These are phyloP conservation scores for Unio delphinus DNA, from an alignment of 2,888 invertebrate species.

Conservation along the genomic window DNA sequence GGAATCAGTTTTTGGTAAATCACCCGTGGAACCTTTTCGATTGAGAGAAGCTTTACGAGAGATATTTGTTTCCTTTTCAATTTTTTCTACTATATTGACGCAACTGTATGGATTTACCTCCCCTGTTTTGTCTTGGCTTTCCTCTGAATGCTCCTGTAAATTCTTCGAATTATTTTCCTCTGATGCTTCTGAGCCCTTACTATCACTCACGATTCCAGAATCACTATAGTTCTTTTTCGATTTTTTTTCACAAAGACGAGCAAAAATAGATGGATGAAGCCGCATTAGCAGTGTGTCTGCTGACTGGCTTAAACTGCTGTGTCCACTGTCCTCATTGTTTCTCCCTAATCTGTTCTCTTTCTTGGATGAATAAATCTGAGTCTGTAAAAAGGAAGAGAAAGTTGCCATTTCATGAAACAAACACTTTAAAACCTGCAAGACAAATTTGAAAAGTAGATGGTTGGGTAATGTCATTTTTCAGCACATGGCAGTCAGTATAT, in stretches of 20 bases:
- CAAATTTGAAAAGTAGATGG: too few relatives aligned
- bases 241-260: slow-evolving; percentile 15
- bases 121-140: not conserved
- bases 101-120: slow-evolving; percentile 40
- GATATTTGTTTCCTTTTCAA: slow-evolving; percentile 4
- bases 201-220: slow-evolving; percentile 28
- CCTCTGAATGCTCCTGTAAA: too few relatives aligned
- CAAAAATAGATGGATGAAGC: slow-evolving; percentile 27
- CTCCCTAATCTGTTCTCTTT: slow-evolving; percentile 8
- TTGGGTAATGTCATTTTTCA: too few relatives aligned
- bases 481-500: too few relatives aligned
- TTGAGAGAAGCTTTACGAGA: slow-evolving; percentile 17
- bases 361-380: slow-evolving; percentile 16
- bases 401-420: too few relatives aligned
- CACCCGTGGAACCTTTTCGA: slow-evolving; percentile 10
- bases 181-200: slow-evolving; percentile 18
- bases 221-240: slow-evolving; percentile 28
- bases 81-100: slow-evolving; percentile 38
- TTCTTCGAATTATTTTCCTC: too few relatives aligned
- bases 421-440: too few relatives aligned
- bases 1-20: not conserved
- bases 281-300: slow-evolving; percentile 33
- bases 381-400: slow-evolving; percentile 9
- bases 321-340: slow-evolving; percentile 35
- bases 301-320: slow-evolving; percentile 27